A percentile compares a stretch with the other conserved stretches of the same genome.
phyloP scores from a whole-genome alignment of 2,113 vertebrate species.

The Muntiacus reevesi region DNA sequence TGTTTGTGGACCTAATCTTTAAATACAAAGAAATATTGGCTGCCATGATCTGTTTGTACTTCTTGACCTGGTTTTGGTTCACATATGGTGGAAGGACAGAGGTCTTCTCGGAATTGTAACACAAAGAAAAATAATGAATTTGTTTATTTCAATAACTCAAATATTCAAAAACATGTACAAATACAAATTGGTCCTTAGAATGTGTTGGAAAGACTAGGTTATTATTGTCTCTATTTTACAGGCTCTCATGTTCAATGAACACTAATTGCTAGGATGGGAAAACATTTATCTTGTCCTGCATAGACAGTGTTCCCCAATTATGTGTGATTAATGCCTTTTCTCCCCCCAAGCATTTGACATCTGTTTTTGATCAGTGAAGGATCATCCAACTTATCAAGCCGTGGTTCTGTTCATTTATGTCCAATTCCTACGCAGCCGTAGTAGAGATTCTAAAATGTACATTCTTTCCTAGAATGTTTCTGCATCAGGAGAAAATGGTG shows the following conservation, averaged over 20 bases:
- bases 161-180: slow-evolving; percentile 31
- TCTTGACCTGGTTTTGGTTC: slow-evolving; percentile 1
- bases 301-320: slow-evolving; percentile 32
- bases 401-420: slow-evolving; percentile 23
- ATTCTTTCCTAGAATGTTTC: background rate
- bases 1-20: background rate
- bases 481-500: background rate
- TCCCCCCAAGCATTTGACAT: background rate
- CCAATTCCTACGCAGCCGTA: background rate
- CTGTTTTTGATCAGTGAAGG: slow-evolving; percentile 46
- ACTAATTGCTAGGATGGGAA: slow-evolving; percentile 38
- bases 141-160: slow-evolving; percentile 4
- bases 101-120: background rate
- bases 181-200: slow-evolving; percentile 9
- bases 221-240: background rate
- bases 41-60: slow-evolving; percentile 18
- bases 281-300: slow-evolving; percentile 20
- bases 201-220: background rate
- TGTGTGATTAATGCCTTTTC: background rate
- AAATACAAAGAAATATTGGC: background rate
- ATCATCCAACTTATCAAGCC: slow-evolving; percentile 7
- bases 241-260: slow-evolving; percentile 2
- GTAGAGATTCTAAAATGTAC: background rate
- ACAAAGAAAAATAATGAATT: background rate
- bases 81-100: background rate